Evolutionary conservation across 2,797 vertebrate species (phyloP).

Genomic region (Microctenopoma steveboyesi): DNA sequence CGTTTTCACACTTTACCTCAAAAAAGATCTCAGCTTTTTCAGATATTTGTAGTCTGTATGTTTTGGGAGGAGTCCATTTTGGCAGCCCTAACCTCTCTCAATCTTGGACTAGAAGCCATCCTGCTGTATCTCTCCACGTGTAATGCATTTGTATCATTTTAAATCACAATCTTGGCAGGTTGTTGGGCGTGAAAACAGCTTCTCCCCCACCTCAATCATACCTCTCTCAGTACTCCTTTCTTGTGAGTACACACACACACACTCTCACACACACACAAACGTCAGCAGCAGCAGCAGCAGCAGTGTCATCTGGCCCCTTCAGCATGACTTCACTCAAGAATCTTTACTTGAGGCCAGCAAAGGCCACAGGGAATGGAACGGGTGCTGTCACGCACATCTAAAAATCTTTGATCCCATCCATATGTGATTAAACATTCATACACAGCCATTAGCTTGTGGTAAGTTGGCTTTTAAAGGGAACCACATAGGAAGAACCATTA

Average conservation of each 20-base stretch:
- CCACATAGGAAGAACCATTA: slow-evolving; percentile 55
- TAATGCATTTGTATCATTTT: slow-evolving; percentile 64
- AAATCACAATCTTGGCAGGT: slow-evolving; percentile 64
- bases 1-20: slow-evolving; percentile 7
- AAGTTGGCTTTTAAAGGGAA: slow-evolving; percentile 72
- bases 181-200: slow-evolving; percentile 62
- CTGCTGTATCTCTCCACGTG: slow-evolving; percentile 37
- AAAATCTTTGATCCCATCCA: slow-evolving; percentile 76
- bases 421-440: slow-evolving; percentile 85
- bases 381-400: slow-evolving; percentile 75
- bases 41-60: slow-evolving; percentile 40
- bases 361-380: slow-evolving; percentile 61
- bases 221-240: slow-evolving; percentile 31
- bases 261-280: neutral
- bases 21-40: slow-evolving; percentile 8
- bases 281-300: slow-evolving; percentile 21
- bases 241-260: slow-evolving; percentile 16
- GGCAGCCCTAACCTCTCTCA: slow-evolving; percentile 35
- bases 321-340: slow-evolving; percentile 70
- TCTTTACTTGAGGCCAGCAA: slow-evolving; percentile 65
- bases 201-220: slow-evolving; percentile 59
- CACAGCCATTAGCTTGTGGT: slow-evolving; percentile 79
- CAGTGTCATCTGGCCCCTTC: slow-evolving; percentile 67
- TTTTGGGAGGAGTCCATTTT: slow-evolving; percentile 52
- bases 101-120: slow-evolving; percentile 25